Base-by-base conservation (phyloP, 2,797 vertebrate genomes). In the Anisognathus igniventris region DNA sequence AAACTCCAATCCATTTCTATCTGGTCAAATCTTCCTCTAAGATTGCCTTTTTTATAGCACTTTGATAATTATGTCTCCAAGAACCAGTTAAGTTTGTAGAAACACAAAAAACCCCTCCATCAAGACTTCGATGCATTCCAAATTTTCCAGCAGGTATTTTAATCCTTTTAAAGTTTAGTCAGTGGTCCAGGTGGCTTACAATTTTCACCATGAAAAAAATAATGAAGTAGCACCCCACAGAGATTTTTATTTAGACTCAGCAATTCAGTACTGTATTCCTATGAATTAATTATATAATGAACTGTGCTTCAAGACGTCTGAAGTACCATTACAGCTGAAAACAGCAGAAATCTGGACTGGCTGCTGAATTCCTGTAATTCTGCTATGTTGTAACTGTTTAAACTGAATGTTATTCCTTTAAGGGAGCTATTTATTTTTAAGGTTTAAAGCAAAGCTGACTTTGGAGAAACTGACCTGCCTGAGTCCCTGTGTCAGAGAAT, bases 41-140 rank as follows among this genome's bases (percentile, higher is more conserved):
- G 10, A 28, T 14, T 67, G 17, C 28, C 13, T 57, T 71, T 85
- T 62, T 39, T 28, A 37, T 50, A 76, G 51, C 25, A 60, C 12
- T 60, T 42, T 2, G 3, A 20, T 56, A 60, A 82, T 51, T 73
- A 44, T 9, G 2, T 51, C 33, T 81, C 40, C 23, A 76, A 86
- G 11, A 30, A 48, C 6, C 14, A 18, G 11, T 39, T 17, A 73
- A 47, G 7, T 71, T 70, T 40, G 22, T 22, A 64, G 71, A 81
- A 77, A 2, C 18, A 45, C 4, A 57, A 47, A 28, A 30, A n/a
- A 13, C 0, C 2, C 14, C 24, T 5, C 0, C 21, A 58, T 19
- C 10, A 61, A 74, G 39, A 11, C 3, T 28, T 35, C 4, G 2
- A 25, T 33, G 16, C 23, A 71, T 61, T 74, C 30, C 8, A 54